phyloP scores from a whole-genome alignment of 2,888 invertebrate species.

The Phorcus lineatus region DNA sequence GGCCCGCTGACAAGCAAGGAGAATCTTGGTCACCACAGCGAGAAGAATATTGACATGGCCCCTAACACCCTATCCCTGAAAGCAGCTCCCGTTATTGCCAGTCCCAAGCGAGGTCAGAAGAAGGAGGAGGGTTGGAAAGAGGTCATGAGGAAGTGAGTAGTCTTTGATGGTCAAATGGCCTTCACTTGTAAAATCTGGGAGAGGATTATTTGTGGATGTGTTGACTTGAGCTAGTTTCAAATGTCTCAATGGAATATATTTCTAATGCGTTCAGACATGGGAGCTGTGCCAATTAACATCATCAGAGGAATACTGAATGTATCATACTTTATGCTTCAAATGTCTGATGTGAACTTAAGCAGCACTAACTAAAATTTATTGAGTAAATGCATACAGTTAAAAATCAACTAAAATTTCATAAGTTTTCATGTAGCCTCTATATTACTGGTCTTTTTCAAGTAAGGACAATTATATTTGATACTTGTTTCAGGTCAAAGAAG shows the following conservation, averaged over 20 bases:
- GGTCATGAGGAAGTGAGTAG: conserved; percentile 87
- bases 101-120: conserved; percentile 71
- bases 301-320: too few species aligned
- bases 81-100: conserved; percentile 41
- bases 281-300: too few species aligned
- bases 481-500: conserved; percentile 78
- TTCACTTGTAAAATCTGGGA: too few species aligned
- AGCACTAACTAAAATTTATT: too few species aligned
- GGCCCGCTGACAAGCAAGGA: conserved; percentile 7
- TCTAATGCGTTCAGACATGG: too few species aligned
- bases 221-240: too few species aligned
- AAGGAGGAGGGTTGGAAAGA: conserved; percentile 97
- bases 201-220: neutral
- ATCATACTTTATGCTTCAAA: too few species aligned
- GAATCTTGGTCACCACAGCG: neutral
- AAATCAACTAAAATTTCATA: neutral
- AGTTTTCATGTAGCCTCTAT: neutral
- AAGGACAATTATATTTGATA: neutral
- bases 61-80: conserved; percentile 30
- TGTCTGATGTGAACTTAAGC: too few species aligned
- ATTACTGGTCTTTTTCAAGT: neutral
- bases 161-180: neutral
- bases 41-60: neutral
- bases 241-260: too few species aligned
- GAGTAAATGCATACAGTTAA: neutral